Percentiles rank a stretch among this genome's conserved stretches.
Evolutionary conservation across 2,888 invertebrate genomes (phyloP).

Genomic region (Pasiphila rectangulata): DNA sequence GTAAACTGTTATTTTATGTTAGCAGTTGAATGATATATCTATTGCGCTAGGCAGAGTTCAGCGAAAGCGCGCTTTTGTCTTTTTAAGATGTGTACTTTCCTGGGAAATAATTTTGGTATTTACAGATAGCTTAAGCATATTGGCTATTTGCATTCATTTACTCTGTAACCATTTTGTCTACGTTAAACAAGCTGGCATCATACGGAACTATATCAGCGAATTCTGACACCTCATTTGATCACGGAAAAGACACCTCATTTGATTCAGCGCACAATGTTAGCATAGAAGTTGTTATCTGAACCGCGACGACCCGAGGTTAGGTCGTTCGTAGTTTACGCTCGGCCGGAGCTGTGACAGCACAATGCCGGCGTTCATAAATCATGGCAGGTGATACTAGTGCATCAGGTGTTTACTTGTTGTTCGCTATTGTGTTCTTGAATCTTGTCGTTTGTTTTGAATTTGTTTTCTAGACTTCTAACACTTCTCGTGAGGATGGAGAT

Average conservation of each 20-base stretch:
- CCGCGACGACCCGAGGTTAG: constrained; percentile 55
- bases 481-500: no score
- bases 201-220: not conserved
- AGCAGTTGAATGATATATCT: no score
- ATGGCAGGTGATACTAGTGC: constrained; percentile 60
- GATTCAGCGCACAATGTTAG: constrained; percentile 23
- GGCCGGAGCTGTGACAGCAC: constrained; percentile 58
- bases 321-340: constrained; percentile 61
- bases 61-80: no score
- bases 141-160: no score
- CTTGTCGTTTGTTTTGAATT: not conserved
- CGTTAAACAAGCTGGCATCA: not conserved
- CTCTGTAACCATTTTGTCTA: no score
- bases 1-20: not conserved
- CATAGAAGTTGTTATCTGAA: constrained; percentile 25
- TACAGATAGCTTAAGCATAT: no score
- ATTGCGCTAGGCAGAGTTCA: no score
- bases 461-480: no score
- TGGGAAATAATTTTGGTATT: no score
- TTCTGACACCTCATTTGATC: constrained; percentile 1
- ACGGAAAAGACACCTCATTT: constrained; percentile 15
- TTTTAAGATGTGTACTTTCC: no score
- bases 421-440: constrained; percentile 1
- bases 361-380: constrained; percentile 70
- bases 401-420: constrained; percentile 47